Conservation (phyloP, 2,113 vertebrate species). For the Pseudolaguvia tuberculata region DNA sequence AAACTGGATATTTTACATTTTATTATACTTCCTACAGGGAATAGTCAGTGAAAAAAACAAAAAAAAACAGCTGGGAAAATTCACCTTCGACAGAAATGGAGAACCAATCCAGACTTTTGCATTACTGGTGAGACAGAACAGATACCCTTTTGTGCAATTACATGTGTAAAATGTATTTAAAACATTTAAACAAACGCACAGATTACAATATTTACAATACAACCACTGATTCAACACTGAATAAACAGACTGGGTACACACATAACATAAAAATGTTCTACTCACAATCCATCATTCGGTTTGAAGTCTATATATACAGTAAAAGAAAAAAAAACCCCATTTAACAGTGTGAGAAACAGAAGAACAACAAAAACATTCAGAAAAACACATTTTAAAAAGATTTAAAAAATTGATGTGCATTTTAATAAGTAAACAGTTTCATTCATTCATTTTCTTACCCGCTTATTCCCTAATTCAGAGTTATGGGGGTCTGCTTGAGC, state of each 20-base stretch:
- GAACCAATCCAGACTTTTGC: conserved; percentile 23
- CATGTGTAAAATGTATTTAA: background rate
- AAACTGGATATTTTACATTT: background rate
- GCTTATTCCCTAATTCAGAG: too few species aligned
- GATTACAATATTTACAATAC: background rate
- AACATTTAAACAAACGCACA: background rate
- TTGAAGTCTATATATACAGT: too few species aligned
- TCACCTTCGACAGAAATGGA: background rate
- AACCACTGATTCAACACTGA: background rate
- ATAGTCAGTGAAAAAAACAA: background rate
- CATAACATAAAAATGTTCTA: background rate
- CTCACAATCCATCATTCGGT: background rate
- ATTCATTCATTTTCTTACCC: too few species aligned
- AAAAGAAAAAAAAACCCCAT: too few species aligned
- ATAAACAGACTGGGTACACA: background rate
- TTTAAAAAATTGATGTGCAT: too few species aligned
- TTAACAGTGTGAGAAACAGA: too few species aligned
- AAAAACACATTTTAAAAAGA: too few species aligned
- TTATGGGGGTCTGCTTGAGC: too few species aligned
- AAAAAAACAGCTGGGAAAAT: background rate
- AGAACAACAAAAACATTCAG: too few species aligned
- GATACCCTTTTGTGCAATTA: background rate
- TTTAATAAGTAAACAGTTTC: too few species aligned
- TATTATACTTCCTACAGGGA: background rate
- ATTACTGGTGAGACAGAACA: background rate